Conservation (phyloP, 2,797 vertebrate species). For the Thunnus albacares region DNA sequence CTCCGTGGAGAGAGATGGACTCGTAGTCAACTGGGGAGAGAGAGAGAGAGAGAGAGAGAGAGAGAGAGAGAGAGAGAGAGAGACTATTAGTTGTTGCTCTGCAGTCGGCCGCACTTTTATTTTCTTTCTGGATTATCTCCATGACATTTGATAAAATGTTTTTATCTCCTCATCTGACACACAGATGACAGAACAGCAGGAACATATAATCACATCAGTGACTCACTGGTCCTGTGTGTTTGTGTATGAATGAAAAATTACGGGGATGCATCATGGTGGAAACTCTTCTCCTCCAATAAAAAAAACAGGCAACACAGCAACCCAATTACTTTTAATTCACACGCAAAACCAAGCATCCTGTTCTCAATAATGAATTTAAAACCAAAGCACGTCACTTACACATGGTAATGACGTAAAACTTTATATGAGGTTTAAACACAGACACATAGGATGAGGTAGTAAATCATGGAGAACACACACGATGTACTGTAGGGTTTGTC, state of each 20-base stretch:
- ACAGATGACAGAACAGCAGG: slow-evolving; percentile 1
- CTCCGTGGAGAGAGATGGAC: slow-evolving; percentile 87
- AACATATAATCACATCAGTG: slow-evolving; percentile 31
- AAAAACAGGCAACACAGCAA: slow-evolving; percentile 15
- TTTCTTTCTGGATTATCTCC: slow-evolving; percentile 2
- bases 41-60: not conserved
- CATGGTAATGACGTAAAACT: not conserved
- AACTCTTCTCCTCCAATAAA: slow-evolving; percentile 12
- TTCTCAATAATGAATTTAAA: slow-evolving; percentile 17
- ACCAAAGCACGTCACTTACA: not conserved
- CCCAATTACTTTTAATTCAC: slow-evolving; percentile 1
- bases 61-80: not conserved
- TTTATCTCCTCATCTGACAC: not conserved
- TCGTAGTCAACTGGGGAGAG: slow-evolving; percentile 83
- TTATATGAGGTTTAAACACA: not conserved
- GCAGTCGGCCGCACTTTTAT: not conserved
- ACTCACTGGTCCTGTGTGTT: slow-evolving; percentile 9
- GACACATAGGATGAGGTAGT: not conserved
- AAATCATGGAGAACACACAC: too few relatives aligned
- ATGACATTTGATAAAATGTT: slow-evolving; percentile 16
- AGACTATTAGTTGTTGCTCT: slow-evolving; percentile 9
- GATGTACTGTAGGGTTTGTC: too few relatives aligned
- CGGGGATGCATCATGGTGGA: slow-evolving; percentile 21
- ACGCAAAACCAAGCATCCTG: slow-evolving; percentile 2
- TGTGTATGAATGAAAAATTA: slow-evolving; percentile 7